phyloP scores from a whole-genome alignment of 2,113 vertebrate species.

The Cyanistes caeruleus region DNA sequence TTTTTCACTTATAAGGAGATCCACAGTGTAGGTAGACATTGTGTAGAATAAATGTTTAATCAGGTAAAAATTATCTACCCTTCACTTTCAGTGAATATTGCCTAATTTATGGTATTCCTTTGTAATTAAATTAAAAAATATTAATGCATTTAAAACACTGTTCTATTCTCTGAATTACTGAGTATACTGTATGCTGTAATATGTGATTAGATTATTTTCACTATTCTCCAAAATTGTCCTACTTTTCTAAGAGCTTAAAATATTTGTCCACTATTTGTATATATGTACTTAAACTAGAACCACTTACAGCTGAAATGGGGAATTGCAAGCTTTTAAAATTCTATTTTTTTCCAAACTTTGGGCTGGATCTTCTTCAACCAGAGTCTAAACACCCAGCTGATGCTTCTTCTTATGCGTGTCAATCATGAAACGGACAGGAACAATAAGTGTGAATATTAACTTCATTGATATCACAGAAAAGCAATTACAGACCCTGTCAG shows the following conservation, averaged over 20 bases:
- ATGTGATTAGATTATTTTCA: background rate
- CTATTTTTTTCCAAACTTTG: background rate
- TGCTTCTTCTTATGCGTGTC: background rate
- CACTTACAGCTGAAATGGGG: background rate
- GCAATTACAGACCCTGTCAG: background rate
- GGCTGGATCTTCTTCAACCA: background rate
- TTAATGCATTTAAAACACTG: background rate
- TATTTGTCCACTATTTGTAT: background rate
- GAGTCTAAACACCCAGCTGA: background rate
- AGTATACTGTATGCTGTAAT: background rate
- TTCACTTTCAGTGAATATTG: background rate
- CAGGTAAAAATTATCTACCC: background rate
- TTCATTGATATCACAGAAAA: slow-evolving; percentile 12
- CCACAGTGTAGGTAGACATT: background rate
- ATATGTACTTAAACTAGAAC: background rate
- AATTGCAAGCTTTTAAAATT: background rate
- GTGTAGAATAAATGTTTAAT: background rate
- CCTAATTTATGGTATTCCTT: background rate
- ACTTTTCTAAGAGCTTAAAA: background rate
- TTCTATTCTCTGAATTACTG: background rate
- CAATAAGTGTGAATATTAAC: background rate
- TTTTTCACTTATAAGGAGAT: background rate
- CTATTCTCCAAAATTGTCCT: background rate
- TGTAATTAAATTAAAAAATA: background rate
- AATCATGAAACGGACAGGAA: background rate